These are phyloP conservation scores for Ataeniobius toweri DNA, from an alignment of 2,797 vertebrate species.

Conservation along the genomic window DNA sequence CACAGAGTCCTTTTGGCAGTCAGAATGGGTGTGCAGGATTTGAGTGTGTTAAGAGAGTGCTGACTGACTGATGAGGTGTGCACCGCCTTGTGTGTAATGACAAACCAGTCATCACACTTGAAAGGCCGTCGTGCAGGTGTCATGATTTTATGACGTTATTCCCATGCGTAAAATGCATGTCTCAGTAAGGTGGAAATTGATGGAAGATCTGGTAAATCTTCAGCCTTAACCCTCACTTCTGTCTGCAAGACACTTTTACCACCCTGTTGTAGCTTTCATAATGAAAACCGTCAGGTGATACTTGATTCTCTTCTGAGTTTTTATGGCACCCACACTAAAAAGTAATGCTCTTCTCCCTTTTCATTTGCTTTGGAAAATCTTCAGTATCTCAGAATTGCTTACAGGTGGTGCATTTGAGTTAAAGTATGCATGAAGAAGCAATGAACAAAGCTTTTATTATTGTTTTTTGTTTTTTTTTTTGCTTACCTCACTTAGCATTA, in stretches of 20 bases:
- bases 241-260: conserved; percentile 13
- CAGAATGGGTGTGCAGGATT: conserved; percentile 33
- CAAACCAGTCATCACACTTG: conserved; percentile 52
- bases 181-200: conserved; percentile 15
- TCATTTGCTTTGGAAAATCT: conserved; percentile 23
- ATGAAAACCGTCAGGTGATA: conserved; percentile 10
- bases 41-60: conserved; percentile 14
- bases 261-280: background rate
- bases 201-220: conserved; percentile 16
- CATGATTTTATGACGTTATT: conserved; percentile 39
- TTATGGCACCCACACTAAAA: background rate
- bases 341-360: background rate
- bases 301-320: conserved; percentile 1
- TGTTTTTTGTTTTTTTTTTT: background rate
- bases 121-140: conserved; percentile 44
- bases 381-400: background rate
- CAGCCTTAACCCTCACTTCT: background rate
- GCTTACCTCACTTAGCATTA: too few relatives aligned
- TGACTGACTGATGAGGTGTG: conserved; percentile 54
- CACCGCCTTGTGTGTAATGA: conserved; percentile 39
- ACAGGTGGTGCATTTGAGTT: background rate
- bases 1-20: conserved; percentile 13
- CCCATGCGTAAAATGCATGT: conserved; percentile 22
- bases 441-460: background rate
- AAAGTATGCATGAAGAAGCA: background rate